These are phyloP conservation scores for Drosophila gunungcola DNA, from an alignment of 1,140 invertebrate genomes.

Conservation along the genomic window DNA sequence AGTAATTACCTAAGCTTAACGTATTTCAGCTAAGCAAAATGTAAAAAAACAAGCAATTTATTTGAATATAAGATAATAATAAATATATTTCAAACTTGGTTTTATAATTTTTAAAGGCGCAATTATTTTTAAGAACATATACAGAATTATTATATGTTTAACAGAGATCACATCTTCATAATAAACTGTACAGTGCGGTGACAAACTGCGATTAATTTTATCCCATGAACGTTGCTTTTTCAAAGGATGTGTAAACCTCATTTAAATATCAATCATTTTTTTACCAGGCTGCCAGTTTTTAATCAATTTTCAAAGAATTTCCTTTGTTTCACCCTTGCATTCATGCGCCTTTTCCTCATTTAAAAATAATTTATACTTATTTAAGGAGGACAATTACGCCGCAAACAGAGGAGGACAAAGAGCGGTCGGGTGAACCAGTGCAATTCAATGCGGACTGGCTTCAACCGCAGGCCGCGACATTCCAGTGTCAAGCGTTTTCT, in stretches of 20 bases:
- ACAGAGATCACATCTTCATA: too few species aligned
- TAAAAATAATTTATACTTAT: constrained; percentile 57
- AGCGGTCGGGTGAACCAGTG: constrained; percentile 10
- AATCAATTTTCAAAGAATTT: constrained; percentile 41
- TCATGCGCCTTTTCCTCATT: constrained; percentile 10
- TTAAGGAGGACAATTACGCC: constrained; percentile 8
- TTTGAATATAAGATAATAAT: too few species aligned
- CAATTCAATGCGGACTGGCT: constrained; percentile 33
- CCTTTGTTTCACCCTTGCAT: constrained; percentile 15
- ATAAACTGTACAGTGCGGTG: too few species aligned
- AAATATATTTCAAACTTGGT: too few species aligned
- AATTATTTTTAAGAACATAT: too few species aligned
- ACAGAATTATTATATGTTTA: too few species aligned
- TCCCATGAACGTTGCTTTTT: background rate
- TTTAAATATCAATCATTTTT: constrained; percentile 12
- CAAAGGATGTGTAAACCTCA: constrained; percentile 10
- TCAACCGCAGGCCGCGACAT: constrained; percentile 53
- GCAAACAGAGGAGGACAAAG: constrained; percentile 15
- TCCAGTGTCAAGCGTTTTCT: constrained; percentile 50
- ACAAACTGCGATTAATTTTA: background rate
- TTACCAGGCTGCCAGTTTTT: constrained; percentile 1
- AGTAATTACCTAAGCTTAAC: too few species aligned
- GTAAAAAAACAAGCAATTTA: too few species aligned
- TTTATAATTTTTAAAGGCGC: too few species aligned
- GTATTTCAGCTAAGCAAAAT: too few species aligned